These are phyloP conservation scores for Prietella phreatophila DNA, from an alignment of 2,113 vertebrate genomes.

Conservation along the genomic window DNA sequence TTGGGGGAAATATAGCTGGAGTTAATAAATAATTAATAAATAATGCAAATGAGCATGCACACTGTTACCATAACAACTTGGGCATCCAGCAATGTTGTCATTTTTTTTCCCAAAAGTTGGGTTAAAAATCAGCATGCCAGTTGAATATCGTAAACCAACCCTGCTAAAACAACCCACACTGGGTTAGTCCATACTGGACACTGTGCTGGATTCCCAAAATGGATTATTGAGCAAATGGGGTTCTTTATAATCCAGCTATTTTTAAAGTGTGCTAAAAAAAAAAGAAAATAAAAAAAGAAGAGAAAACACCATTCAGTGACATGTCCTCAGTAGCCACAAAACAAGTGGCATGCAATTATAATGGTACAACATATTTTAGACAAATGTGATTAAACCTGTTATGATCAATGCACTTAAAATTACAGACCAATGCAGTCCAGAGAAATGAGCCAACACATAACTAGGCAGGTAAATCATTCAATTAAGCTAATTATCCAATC, in stretches of 20 bases:
- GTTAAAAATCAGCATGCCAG: not conserved
- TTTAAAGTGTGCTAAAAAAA: not conserved
- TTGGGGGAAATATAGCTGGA: not conserved
- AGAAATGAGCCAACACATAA: not conserved
- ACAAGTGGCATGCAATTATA: not conserved
- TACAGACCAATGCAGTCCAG: not conserved
- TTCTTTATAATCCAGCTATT: not conserved
- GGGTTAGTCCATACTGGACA: not conserved
- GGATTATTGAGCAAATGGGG: not conserved
- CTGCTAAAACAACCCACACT: not conserved
- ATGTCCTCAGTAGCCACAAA: not conserved
- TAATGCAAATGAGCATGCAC: not conserved
- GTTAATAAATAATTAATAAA: not conserved
- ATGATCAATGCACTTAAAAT: not conserved
- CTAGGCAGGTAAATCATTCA: not conserved
- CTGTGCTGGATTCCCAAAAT: not conserved
- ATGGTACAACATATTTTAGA: not conserved
- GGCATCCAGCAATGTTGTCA: not conserved
- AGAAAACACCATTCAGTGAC: not conserved
- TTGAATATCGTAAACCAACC: not conserved
- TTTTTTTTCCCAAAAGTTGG: not conserved
- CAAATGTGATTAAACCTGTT: not conserved
- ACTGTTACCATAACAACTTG: not conserved
- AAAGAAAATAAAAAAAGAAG: not conserved
- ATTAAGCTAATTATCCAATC: conserved; percentile 5